Evolutionary conservation across 1,140 invertebrate species (phyloP).

Genomic region (Thaumatotibia leucotreta): DNA sequence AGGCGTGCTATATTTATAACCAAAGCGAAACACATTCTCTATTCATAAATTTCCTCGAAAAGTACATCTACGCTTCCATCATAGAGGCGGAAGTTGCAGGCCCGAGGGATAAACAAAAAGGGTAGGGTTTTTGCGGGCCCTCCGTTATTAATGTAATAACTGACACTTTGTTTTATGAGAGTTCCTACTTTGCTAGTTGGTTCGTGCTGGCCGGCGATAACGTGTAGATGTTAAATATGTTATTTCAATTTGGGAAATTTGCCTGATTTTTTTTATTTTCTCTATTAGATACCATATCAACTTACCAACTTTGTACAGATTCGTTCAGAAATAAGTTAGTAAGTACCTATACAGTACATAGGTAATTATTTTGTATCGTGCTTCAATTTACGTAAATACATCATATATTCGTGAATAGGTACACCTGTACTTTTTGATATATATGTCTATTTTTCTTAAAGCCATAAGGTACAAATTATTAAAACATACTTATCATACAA

Average conservation of each 20-base stretch:
- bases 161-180: constrained; percentile 69
- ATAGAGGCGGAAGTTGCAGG: constrained; percentile 36
- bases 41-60: constrained; percentile 11
- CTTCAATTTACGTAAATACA: no score
- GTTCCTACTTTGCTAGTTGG: constrained; percentile 50
- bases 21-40: constrained; percentile 5
- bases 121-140: constrained; percentile 51
- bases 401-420: no score
- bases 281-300: no score
- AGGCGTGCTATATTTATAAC: neutral
- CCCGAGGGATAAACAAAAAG: constrained; percentile 61
- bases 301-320: no score
- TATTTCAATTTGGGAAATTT: neutral
- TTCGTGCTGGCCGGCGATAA: constrained; percentile 23
- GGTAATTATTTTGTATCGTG: no score
- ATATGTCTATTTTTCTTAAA: no score
- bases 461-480: no score
- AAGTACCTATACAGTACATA: no score
- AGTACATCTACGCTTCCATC: constrained; percentile 13
- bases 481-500: no score
- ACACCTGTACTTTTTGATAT: no score
- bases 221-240: neutral
- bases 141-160: constrained; percentile 71
- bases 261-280: no score
- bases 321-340: no score